Evolutionary conservation across 2,113 vertebrate species (phyloP), one percentile per base, ranked within the genome.

Genomic region (Rostratula benghalensis): DNA sequence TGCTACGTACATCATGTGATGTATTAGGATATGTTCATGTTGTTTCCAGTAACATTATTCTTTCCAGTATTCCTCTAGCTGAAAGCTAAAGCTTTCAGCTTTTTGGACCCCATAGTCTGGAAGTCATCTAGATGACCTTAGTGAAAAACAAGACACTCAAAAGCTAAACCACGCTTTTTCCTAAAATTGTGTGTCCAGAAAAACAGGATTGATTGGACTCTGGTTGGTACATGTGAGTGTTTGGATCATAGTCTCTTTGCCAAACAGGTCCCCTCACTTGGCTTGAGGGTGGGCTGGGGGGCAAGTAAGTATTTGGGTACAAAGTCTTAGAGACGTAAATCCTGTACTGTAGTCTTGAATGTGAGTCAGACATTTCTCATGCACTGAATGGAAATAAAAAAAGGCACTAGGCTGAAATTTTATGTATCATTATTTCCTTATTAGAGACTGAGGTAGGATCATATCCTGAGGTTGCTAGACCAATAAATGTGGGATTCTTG

Each of bases 1-100:
- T 0, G 1, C n/a, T 67, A 23, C 1, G 3, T 50, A 23, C 13
- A 28, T 61, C 57, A 80, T 0, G 0, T 67, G 86, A 50, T 70
- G 5, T 48, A 59, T 5, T 5, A 1, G 27, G 31, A 23, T 74
- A 85, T 31, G 17, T 61, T 80, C 20, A 8, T 48, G 11, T 33
- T 91, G 24, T 68, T 83, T 92, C 51, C 85, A 74, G 59, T 37
- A 77, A 80, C 9, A 39, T 45, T 90, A 46, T 77, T 90, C 46
- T 60, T 68, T 65, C 28, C 33, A 67, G 15, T 45, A 74, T 50
- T 90, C 11, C 20, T 81, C 61, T 53, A 83, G 21, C 7, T 90
- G 54, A 93, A 83, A 92, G 81, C 11, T 10, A 39, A 39, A 39
- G 39, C 39, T 39, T 39, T 39, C 39, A 39, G 39, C 39, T 39